Percentiles rank a stretch among this genome's conserved stretches.
These are phyloP conservation scores for Characodon lateralis DNA, from an alignment of 2,797 vertebrate species.

Conservation along the genomic window DNA sequence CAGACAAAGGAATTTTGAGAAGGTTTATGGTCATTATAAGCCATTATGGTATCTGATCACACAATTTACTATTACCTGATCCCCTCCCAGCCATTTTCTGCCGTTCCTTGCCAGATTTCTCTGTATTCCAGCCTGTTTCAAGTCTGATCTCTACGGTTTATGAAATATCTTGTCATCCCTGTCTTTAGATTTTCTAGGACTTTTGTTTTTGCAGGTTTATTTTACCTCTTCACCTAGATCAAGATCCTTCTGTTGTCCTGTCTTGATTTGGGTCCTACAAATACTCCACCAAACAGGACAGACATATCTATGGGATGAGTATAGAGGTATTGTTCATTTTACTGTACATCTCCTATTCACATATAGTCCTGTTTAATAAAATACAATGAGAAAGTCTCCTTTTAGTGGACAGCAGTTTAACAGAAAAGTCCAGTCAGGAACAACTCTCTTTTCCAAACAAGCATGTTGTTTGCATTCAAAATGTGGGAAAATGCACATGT, in stretches of 20 bases:
- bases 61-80: not conserved
- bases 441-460: too few relatives aligned
- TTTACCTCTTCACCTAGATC: not conserved
- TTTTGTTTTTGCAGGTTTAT: not conserved
- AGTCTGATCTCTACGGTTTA: not conserved
- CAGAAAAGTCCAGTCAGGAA: too few relatives aligned
- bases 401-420: too few relatives aligned
- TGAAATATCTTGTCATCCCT: not conserved
- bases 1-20: not conserved
- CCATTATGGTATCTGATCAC: not conserved
- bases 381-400: too few relatives aligned
- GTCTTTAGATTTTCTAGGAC: not conserved
- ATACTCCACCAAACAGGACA: not conserved
- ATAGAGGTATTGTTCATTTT: too few relatives aligned
- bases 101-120: not conserved
- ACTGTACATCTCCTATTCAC: too few relatives aligned
- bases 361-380: too few relatives aligned
- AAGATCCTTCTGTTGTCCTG: not conserved
- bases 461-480: not conserved
- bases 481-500: not conserved
- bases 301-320: not conserved
- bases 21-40: not conserved
- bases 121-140: not conserved
- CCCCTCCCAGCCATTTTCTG: not conserved
- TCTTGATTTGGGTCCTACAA: not conserved